Percentiles rank a stretch among this genome's conserved stretches.
phyloP scores from a whole-genome alignment of 1,140 invertebrate genomes.

The Rhysida immarginata region DNA sequence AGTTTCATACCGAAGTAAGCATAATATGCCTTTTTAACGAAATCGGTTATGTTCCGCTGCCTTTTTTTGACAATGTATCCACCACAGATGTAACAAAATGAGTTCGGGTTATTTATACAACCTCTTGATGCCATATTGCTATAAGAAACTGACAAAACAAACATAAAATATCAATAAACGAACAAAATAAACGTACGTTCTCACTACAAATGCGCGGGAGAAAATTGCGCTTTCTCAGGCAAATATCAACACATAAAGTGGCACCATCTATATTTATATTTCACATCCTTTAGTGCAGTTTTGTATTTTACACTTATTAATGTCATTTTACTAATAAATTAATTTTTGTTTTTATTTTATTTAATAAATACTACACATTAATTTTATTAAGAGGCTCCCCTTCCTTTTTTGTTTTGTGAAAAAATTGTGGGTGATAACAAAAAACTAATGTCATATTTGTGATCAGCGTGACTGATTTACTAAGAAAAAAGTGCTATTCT shows the following conservation, averaged over 20 bases:
- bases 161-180: background rate
- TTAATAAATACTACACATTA: background rate
- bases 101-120: background rate
- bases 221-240: background rate
- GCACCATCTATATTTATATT: background rate
- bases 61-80: background rate
- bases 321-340: background rate
- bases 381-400: background rate
- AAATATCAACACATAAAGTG: background rate
- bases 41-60: background rate
- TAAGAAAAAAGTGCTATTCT: background rate
- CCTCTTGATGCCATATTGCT: background rate
- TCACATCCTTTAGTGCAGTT: background rate
- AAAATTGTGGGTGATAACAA: background rate
- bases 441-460: background rate
- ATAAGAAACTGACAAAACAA: background rate
- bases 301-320: background rate
- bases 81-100: background rate
- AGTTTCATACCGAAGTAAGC: background rate
- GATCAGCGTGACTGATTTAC: background rate
- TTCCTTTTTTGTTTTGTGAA: background rate
- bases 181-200: background rate
- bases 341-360: background rate
- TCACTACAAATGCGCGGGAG: background rate
- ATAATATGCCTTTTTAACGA: background rate